These are phyloP conservation scores for Molossus alvarezi DNA, from an alignment of 2,797 vertebrate species.

Conservation along the genomic window DNA sequence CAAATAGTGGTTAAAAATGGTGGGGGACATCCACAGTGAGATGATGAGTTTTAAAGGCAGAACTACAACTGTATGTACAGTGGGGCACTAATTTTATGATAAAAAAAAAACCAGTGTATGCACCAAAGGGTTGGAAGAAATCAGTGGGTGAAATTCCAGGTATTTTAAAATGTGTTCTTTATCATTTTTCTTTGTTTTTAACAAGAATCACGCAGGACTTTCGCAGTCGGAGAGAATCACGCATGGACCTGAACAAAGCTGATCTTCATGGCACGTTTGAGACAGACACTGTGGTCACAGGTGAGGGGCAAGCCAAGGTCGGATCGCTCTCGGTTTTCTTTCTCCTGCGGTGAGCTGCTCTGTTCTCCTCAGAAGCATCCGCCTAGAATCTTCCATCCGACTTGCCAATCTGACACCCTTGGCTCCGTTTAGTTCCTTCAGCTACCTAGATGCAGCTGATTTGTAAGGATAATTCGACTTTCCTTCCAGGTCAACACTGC, in stretches of 20 bases:
- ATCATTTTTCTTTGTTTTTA: not conserved
- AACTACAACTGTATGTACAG: not conserved
- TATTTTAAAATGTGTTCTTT: not conserved
- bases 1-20: not conserved
- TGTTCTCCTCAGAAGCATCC: fast-evolving
- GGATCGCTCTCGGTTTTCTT: not conserved
- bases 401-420: fast-evolving
- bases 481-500: not conserved
- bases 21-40: not conserved
- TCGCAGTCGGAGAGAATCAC: not conserved
- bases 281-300: no score
- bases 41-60: not conserved
- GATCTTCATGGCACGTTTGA: fast-evolving
- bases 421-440: not conserved
- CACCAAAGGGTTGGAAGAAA: no score
- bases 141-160: not conserved
- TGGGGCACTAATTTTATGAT: not conserved
- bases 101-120: not conserved
- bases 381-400: not conserved
- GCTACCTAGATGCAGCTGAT: not conserved
- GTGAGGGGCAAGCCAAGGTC: not conserved
- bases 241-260: fast-evolving
- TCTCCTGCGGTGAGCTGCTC: not conserved
- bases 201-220: not conserved
- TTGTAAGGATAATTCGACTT: not conserved